Percentiles rank a stretch among this genome's conserved stretches.
Conservation (phyloP, 2,888 invertebrate genomes). For the Agriopis leucophaearia region DNA sequence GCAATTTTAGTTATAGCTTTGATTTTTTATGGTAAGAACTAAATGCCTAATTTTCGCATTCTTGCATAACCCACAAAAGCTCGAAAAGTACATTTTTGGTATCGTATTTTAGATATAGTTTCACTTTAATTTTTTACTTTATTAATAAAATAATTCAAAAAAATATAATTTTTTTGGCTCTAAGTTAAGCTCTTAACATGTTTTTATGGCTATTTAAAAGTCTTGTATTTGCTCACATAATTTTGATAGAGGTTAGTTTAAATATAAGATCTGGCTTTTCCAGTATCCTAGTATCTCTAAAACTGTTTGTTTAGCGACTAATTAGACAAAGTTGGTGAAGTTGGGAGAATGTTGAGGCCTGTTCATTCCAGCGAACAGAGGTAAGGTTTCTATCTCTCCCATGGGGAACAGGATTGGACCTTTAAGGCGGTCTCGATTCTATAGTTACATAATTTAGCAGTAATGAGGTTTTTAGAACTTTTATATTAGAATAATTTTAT, state of each 20-base stretch:
- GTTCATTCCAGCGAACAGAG: conserved; percentile 55
- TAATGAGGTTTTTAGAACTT: background rate
- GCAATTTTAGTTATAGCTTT: too few species aligned
- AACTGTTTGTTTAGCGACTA: conserved; percentile 71
- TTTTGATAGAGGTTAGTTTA: background rate
- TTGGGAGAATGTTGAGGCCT: conserved; percentile 59
- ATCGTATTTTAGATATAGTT: too few species aligned
- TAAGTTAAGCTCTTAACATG: too few species aligned
- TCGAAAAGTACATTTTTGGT: too few species aligned
- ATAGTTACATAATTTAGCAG: conserved; percentile 5
- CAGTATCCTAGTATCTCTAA: conserved; percentile 50
- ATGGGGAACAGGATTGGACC: conserved; percentile 41
- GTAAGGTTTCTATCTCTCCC: conserved; percentile 60
- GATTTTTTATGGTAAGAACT: too few species aligned
- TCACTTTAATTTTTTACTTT: too few species aligned
- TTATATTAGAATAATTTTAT: background rate
- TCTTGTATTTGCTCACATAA: background rate
- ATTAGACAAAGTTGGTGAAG: conserved; percentile 69
- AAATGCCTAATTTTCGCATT: too few species aligned
- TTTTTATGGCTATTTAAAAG: background rate
- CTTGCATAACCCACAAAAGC: too few species aligned
- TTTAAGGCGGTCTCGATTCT: conserved; percentile 11
- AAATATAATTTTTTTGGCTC: too few species aligned
- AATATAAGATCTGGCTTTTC: conserved; percentile 45
- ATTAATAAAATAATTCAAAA: too few species aligned